These are phyloP conservation scores for Neofelis nebulosa DNA, from an alignment of 2,113 vertebrate species.

Conservation along the genomic window DNA sequence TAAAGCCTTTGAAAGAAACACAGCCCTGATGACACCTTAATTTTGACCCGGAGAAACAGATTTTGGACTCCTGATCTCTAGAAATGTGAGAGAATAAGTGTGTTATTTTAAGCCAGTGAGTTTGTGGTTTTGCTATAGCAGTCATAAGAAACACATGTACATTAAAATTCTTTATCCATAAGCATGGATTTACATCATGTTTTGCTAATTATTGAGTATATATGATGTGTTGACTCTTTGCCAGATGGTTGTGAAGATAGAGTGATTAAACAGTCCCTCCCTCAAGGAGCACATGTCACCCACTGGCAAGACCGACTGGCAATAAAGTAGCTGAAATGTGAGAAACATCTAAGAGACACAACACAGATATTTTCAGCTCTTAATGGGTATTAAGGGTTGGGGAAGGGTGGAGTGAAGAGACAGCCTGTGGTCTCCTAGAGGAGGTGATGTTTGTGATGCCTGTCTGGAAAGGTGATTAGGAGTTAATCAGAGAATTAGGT, in stretches of 20 bases:
- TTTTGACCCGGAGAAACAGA: neutral
- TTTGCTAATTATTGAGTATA: neutral
- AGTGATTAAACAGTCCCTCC: neutral
- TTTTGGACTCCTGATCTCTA: neutral
- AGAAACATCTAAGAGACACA: neutral
- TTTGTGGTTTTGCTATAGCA: neutral
- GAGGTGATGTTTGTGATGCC: neutral
- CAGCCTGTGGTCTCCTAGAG: neutral
- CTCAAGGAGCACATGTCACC: neutral
- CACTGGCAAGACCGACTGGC: neutral
- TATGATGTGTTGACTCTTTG: neutral
- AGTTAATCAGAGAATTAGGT: neutral
- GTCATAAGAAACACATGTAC: neutral
- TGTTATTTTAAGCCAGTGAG: neutral
- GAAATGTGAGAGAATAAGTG: neutral
- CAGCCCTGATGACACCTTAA: neutral
- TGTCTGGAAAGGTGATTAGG: neutral
- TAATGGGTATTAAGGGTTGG: neutral
- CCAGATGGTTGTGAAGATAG: neutral
- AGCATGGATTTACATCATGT: neutral
- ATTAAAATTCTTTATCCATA: neutral
- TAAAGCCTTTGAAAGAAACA: neutral
- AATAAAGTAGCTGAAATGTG: neutral
- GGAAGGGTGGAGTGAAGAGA: neutral
- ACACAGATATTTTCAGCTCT: neutral